phyloP scores from a whole-genome alignment of 2,888 invertebrate species.

The Drosophila mayaguana region DNA sequence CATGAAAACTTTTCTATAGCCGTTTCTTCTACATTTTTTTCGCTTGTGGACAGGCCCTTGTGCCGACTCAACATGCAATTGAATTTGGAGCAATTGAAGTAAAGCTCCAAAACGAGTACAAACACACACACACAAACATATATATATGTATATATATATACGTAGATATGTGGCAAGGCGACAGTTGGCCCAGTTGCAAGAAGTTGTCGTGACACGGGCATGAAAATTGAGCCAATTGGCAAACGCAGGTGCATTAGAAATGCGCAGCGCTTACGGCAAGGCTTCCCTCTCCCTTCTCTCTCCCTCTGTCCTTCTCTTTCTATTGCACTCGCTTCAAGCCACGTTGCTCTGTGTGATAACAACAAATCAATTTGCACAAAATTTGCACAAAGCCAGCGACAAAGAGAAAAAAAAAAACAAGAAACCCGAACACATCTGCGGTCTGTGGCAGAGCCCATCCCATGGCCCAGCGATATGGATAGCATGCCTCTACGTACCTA shows the following conservation, averaged over 20 bases:
- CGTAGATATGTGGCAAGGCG: slow-evolving; percentile 24
- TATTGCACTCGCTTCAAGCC: neutral
- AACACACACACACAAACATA: neutral
- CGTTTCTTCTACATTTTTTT: slow-evolving; percentile 4
- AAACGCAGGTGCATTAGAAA: slow-evolving; percentile 75
- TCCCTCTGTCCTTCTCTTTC: neutral
- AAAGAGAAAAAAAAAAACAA: neutral
- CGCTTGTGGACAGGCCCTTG: slow-evolving; percentile 51
- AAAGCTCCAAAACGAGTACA: slow-evolving; percentile 49
- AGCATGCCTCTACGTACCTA: neutral
- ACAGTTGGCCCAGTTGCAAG: slow-evolving; percentile 77
- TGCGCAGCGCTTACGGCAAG: slow-evolving; percentile 48
- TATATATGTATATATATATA: slow-evolving; percentile 11
- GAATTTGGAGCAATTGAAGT: slow-evolving; percentile 69
- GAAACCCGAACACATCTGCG: slow-evolving; percentile 40
- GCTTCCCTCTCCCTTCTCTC: neutral
- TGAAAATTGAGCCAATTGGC: slow-evolving; percentile 77
- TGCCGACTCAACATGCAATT: slow-evolving; percentile 62
- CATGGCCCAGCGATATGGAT: slow-evolving; percentile 26
- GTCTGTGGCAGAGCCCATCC: slow-evolving; percentile 33
- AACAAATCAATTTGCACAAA: slow-evolving; percentile 81
- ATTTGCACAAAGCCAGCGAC: slow-evolving; percentile 67
- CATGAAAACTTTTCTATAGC: slow-evolving; percentile 66
- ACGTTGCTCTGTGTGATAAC: slow-evolving; percentile 61
- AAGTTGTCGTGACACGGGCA: slow-evolving; percentile 68